Conservation (phyloP, 2,888 invertebrate species). For the Chironomus riparius region DNA sequence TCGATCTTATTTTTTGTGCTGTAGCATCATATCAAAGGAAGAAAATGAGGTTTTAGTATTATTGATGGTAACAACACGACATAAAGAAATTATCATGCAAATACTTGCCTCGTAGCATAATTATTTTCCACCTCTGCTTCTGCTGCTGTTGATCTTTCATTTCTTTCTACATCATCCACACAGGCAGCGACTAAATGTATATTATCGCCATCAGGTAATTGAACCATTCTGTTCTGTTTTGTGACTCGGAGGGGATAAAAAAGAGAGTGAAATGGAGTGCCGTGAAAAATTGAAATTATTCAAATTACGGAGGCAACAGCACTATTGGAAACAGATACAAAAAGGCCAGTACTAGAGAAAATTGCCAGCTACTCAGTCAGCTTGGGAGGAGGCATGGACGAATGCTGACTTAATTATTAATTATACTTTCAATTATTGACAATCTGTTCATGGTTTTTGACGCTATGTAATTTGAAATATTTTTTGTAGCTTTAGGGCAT, state of each 20-base stretch:
- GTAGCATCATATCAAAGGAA: neutral
- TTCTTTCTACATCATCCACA: neutral
- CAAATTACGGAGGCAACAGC: neutral
- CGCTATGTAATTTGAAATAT: neutral
- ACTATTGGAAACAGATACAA: neutral
- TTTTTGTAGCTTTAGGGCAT: neutral
- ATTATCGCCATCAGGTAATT: slow-evolving; percentile 12
- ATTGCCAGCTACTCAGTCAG: neutral
- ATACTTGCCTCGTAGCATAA: neutral
- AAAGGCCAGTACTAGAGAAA: neutral
- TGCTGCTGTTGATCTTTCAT: neutral
- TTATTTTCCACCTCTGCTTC: neutral
- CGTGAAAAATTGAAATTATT: slow-evolving; percentile 13
- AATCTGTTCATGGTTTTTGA: neutral
- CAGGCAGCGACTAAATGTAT: neutral
- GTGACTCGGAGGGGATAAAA: neutral
- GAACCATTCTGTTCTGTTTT: neutral
- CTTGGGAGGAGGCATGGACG: neutral
- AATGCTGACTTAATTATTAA: slow-evolving; percentile 8
- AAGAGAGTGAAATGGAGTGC: neutral
- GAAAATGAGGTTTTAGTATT: neutral
- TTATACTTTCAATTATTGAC: slow-evolving; percentile 1
- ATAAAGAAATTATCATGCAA: slow-evolving; percentile 10
- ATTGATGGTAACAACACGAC: slow-evolving; percentile 8
- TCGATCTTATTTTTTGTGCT: neutral